Base-by-base conservation (phyloP, 1,140 invertebrate species). In the Oppia nitens region DNA sequence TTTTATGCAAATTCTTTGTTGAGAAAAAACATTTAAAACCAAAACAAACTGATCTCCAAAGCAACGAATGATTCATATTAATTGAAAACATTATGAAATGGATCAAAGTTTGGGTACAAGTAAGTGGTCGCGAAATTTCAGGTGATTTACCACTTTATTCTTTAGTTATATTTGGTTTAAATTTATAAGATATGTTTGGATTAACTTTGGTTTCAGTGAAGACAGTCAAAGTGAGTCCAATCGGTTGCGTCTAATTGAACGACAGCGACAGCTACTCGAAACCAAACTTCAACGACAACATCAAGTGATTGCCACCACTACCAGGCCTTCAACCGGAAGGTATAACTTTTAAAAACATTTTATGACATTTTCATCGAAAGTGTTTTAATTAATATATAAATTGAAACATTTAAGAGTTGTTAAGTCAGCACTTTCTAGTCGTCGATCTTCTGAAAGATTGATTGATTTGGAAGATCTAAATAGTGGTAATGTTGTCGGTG, bases 61-160 rank as follows among this genome's bases (percentile, higher is more conserved):
- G 27, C 27, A 28, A 28, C 21, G 45, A 51, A 4, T 51, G 49
- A 23, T 9, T 51, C 49, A 28, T n/a, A n/a, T 51, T 20, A 51
- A 51, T 9, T n/a, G 49, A 28, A 40, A 40, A 40, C 32, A 40
- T 9, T 40, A 40, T n/a, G 29, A 48, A 54, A 58, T 58, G 57
- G n/a, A 47, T 21, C 21, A 28, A 25, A 21, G 11, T 12, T 3
- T 27, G 14, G 57, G 28, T 24, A 29, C 60, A 20, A 47, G 29
- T 27, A 62, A 59, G 47, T 62, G 60, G 60, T 62, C 60, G 49
- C 27, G 60, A 56, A 62, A 62, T 59, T 55, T 62, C 55, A 62
- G 49, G 60, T 62, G 47, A 61, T 47, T 21, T 27, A 17, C 24
- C n/a, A n/a, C n/a, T n/a, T n/a, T n/a, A n/a, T n/a, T n/a, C n/a